Evolutionary conservation across 2,888 invertebrate genomes (phyloP), one percentile per base, ranked within the genome.

Genomic region (Drosophila antonietae): DNA sequence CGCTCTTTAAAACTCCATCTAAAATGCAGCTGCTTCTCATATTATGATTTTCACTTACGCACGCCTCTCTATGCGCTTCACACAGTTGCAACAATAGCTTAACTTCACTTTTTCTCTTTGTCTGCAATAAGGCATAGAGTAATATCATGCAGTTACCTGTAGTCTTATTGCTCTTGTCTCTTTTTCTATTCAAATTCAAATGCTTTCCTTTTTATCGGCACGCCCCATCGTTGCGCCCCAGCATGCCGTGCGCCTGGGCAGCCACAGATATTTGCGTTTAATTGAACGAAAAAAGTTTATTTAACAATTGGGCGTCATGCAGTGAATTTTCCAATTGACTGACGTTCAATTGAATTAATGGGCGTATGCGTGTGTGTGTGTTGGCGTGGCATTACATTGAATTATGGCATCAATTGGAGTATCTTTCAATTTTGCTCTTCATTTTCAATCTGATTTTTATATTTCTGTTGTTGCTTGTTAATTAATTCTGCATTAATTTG

Each of bases 401-500:
- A 66, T 65, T 62, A 70, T 51, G 47, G 43, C 68, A 59, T 55
- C 46, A 44, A 20, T 28, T 33, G 14, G 18, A 46, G 57, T 53
- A 56, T 46, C 44, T 61, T 64, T 56, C 41, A 28, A 43, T 56
- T 33, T 43, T 20, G 15, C 44, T 41, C 28, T 41, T 41, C 31
- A 55, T 41, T 41, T 31, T 31, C 49, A 33, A 18, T 51, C 12
- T 31, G 12, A 31, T 15, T 18, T 43, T 28, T 28, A 23, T 28
- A 28, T 43, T 41, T 28, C 12, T 47, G 56, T 59, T 52, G 51
- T 41, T 33, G 31, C 14, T 20, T 69, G 66, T 73, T 78, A 81
- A 83, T 83, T 83, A 89, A 89, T 83, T 78, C 73, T 57, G 66
- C 69, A 83, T 84, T 87, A 68, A 89, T 83, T 83, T 62, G 56